Evolutionary conservation across 1,140 invertebrate species (phyloP), one percentile per base, ranked within the genome.

Genomic region (Vanessa tameamea): DNA sequence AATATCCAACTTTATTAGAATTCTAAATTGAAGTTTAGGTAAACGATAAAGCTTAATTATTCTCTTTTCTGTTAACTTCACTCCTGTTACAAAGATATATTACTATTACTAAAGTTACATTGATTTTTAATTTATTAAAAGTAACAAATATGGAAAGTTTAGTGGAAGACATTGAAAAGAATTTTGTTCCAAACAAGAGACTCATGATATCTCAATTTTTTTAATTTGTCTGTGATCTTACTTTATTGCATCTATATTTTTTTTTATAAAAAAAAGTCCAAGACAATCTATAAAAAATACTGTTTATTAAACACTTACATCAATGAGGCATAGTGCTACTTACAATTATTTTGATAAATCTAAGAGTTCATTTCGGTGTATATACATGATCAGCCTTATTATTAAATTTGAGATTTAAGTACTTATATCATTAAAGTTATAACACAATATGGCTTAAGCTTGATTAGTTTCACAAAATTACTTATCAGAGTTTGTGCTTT

Each of bases 361-460:
- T 31, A 31, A 61, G 14, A 61, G 31, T 61, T 37, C 31, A 61
- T 31, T 9, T 61, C 23, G 16, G 26, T 37, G 31, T 88, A 88
- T 89, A 82, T 89, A 90, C 85, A 88, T 68, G 76, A 82, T 90
- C 88, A 90, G 88, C 87, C 88, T 90, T 88, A 84, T 82, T 70
- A 78, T 77, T 80, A 84, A 87, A 84, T 82, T 86, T 79, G 69
- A 78, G 57, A 78, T 43, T 43, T 43, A 43, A 43, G 37, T 43
- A 43, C 66, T 23, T 68, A n/a, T 69, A 50, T 50, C 67, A 78
- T 37, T 31, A 61, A 5, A 31, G 23, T 61, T 37, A 61, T 26
- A 31, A 61, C 20, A 57, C 53, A 57, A 31, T 57, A 61, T 61
- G 23, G 57, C 57, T 37, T 61, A 31, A 57, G 53, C 16, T 13